These are phyloP conservation scores for Enteromius mattozi DNA, from an alignment of 2,797 vertebrate species.

Conservation along the genomic window DNA sequence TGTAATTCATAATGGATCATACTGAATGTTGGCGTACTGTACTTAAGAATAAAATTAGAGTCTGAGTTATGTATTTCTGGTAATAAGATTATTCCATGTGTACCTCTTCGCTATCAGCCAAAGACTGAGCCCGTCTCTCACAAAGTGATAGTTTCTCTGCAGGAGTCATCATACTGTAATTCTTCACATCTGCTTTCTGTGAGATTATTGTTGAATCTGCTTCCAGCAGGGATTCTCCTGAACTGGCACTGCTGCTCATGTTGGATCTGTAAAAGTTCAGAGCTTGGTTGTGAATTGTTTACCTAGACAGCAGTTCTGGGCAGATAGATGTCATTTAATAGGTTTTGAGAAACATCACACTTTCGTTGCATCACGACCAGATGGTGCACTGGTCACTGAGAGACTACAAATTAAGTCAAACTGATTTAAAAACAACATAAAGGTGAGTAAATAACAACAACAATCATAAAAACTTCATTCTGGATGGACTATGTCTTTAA, in stretches of 20 bases:
- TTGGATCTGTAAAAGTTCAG: constrained; percentile 41
- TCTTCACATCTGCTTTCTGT: constrained; percentile 43
- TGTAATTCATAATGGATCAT: neutral
- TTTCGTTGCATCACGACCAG: neutral
- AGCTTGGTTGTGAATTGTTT: neutral
- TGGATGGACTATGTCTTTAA: neutral
- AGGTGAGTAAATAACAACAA: neutral
- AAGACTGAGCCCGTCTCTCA: constrained; percentile 66
- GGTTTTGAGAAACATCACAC: neutral
- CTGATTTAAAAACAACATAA: neutral
- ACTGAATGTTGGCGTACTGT: neutral
- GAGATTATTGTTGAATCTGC: constrained; percentile 55
- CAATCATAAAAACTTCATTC: neutral
- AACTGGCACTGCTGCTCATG: constrained; percentile 45
- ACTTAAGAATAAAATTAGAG: neutral
- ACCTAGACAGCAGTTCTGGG: neutral
- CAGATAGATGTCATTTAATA: neutral
- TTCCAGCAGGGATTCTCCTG: constrained; percentile 44
- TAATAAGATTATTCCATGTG: neutral
- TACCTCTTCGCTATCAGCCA: constrained; percentile 70
- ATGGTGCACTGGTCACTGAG: neutral
- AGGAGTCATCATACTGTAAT: constrained; percentile 69
- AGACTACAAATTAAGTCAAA: neutral
- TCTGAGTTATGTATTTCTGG: neutral
- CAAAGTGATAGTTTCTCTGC: constrained; percentile 74